These are phyloP conservation scores for Zaprionus davidi DNA, from an alignment of 1,140 invertebrate species.

Conservation along the genomic window DNA sequence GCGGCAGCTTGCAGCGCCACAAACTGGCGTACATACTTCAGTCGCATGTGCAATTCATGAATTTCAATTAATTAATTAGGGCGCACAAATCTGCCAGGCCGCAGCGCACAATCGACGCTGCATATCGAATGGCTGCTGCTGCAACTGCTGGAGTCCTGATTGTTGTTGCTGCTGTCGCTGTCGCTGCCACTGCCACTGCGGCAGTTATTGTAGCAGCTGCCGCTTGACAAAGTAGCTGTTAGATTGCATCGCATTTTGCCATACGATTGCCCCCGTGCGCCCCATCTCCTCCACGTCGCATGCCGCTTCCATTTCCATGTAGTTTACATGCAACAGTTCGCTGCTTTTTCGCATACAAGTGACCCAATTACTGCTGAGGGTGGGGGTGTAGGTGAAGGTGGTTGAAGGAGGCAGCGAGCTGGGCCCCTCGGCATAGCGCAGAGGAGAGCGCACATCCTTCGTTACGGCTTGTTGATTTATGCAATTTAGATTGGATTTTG, in stretches of 20 bases:
- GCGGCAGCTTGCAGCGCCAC: constrained; percentile 11
- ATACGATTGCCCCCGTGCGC: constrained; percentile 14
- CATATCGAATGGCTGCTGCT: constrained; percentile 60
- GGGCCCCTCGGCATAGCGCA: neutral
- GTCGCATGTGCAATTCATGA: constrained; percentile 80
- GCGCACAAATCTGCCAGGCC: constrained; percentile 65
- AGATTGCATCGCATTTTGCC: constrained; percentile 75
- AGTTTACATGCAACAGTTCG: constrained; percentile 77
- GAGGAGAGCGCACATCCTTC: constrained; percentile 38
- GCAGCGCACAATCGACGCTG: constrained; percentile 56
- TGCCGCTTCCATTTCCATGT: constrained; percentile 35
- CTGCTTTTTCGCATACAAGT: constrained; percentile 81
- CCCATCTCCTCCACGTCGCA: neutral
- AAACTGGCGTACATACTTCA: constrained; percentile 57
- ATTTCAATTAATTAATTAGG: constrained; percentile 82
- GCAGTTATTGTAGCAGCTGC: constrained; percentile 63
- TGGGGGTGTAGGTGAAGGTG: neutral
- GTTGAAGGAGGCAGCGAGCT: too few species aligned
- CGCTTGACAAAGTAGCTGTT: constrained; percentile 78
- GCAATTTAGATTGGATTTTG: constrained; percentile 82
- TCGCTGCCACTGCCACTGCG: constrained; percentile 17
- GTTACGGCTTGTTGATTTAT: constrained; percentile 82
- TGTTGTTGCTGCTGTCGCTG: constrained; percentile 24
- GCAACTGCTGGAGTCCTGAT: constrained; percentile 43
- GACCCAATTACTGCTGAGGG: constrained; percentile 66